Percentiles rank a stretch among this genome's conserved stretches.
phyloP scores from a whole-genome alignment of 2,113 vertebrate species.

The Anoplopoma fimbria region DNA sequence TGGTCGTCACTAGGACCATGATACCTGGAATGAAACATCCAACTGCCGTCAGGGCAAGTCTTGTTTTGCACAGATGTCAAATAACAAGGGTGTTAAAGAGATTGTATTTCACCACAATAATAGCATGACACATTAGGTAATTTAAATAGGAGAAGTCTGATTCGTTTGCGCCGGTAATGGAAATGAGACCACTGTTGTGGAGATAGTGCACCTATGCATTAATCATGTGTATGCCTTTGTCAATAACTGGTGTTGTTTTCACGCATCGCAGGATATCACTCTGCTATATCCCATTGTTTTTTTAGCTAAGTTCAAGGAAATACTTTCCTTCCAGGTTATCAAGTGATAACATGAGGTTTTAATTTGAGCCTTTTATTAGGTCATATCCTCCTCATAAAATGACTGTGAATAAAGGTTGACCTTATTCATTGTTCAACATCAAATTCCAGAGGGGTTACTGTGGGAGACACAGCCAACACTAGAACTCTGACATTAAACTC shows the following conservation, averaged over 20 bases:
- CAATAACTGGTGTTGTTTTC: neutral
- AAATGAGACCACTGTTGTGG: neutral
- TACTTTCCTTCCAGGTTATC: neutral
- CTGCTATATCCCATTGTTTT: neutral
- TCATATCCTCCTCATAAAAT: neutral
- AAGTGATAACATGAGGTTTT: neutral
- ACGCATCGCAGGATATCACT: neutral
- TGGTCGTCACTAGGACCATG: neutral
- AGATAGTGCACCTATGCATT: neutral
- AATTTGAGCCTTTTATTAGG: neutral
- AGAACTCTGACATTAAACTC: neutral
- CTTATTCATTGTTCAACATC: conserved; percentile 5
- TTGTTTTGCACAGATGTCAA: neutral
- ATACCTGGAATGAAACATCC: conserved; percentile 3
- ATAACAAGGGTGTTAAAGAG: neutral
- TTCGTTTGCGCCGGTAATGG: neutral
- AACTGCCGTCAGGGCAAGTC: neutral
- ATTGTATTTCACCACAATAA: neutral
- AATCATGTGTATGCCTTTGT: neutral
- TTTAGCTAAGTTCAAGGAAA: neutral
- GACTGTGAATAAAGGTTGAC: conserved; percentile 8
- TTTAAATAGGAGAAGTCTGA: neutral
- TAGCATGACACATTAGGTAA: accelerated
- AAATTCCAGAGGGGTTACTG: neutral
- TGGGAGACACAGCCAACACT: neutral